Conservation (phyloP, 2,888 invertebrate species). For the Amiota mariae region DNA sequence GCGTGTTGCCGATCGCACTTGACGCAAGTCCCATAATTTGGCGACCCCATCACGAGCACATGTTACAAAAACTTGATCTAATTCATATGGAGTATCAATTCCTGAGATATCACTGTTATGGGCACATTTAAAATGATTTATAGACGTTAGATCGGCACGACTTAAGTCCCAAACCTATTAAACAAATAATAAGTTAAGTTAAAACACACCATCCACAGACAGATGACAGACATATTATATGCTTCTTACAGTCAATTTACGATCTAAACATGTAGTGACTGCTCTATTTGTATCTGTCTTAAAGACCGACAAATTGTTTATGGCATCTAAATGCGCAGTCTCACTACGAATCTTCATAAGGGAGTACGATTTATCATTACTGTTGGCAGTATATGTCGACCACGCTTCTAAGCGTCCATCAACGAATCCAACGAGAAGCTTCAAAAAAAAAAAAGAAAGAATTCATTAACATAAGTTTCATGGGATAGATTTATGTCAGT, state of each 20-base stretch:
- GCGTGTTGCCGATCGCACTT: slow-evolving; percentile 43
- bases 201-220: background rate
- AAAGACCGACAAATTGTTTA: slow-evolving; percentile 65
- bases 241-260: slow-evolving; percentile 63
- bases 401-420: slow-evolving; percentile 68
- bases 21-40: slow-evolving; percentile 54
- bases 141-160: slow-evolving; percentile 60
- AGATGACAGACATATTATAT: background rate
- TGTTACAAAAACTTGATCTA: slow-evolving; percentile 45
- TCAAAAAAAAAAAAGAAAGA: background rate
- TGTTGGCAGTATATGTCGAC: slow-evolving; percentile 69
- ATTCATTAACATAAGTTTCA: no score
- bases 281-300: slow-evolving; percentile 55
- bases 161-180: slow-evolving; percentile 71
- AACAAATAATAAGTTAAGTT: background rate
- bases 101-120: slow-evolving; percentile 52
- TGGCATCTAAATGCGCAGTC: slow-evolving; percentile 64
- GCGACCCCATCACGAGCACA: slow-evolving; percentile 38
- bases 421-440: slow-evolving; percentile 65
- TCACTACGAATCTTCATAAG: slow-evolving; percentile 67
- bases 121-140: slow-evolving; percentile 37
- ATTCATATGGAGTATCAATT: slow-evolving; percentile 40
- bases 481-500: background rate
- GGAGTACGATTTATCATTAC: slow-evolving; percentile 62
- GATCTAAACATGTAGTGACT: slow-evolving; percentile 64